phyloP scores from a whole-genome alignment of 2,113 vertebrate species.

The Oryzias melastigma region DNA sequence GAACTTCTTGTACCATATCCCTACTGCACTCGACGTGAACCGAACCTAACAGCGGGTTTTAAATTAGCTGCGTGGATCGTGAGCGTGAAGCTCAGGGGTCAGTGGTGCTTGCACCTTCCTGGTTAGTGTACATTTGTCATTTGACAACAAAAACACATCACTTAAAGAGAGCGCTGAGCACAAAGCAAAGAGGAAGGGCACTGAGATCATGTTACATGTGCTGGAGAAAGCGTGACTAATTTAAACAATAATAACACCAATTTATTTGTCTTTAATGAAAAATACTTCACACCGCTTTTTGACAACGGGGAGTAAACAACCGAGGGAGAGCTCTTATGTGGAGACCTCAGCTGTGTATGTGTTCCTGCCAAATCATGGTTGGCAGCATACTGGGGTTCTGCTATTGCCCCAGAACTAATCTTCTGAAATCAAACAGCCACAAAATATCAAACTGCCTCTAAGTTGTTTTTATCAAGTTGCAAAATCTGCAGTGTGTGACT shows the following conservation, averaged over 20 bases:
- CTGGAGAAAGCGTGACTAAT: conserved; percentile 58
- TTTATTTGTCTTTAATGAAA: conserved; percentile 75
- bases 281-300: conserved; percentile 69
- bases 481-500: conserved; percentile 50
- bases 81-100: conserved; percentile 45
- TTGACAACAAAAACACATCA: conserved; percentile 73
- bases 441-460: conserved; percentile 41
- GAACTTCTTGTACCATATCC: conserved; percentile 23
- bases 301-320: conserved; percentile 63
- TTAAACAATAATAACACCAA: conserved; percentile 69
- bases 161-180: conserved; percentile 56
- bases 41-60: conserved; percentile 55
- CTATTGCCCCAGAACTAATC: conserved; percentile 58
- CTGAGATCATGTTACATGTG: conserved; percentile 53
- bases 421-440: conserved; percentile 57
- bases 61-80: conserved; percentile 43
- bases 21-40: conserved; percentile 46
- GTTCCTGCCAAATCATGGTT: conserved; percentile 47
- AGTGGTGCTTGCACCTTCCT: conserved; percentile 29
- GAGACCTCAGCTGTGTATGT: conserved; percentile 57
- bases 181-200: conserved; percentile 57
- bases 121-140: conserved; percentile 67
- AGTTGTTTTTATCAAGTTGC: conserved; percentile 62
- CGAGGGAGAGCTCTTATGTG: conserved; percentile 26
- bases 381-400: conserved; percentile 40